phyloP scores from a whole-genome alignment of 2,888 invertebrate genomes.

The Drosophila atroscutellata region DNA sequence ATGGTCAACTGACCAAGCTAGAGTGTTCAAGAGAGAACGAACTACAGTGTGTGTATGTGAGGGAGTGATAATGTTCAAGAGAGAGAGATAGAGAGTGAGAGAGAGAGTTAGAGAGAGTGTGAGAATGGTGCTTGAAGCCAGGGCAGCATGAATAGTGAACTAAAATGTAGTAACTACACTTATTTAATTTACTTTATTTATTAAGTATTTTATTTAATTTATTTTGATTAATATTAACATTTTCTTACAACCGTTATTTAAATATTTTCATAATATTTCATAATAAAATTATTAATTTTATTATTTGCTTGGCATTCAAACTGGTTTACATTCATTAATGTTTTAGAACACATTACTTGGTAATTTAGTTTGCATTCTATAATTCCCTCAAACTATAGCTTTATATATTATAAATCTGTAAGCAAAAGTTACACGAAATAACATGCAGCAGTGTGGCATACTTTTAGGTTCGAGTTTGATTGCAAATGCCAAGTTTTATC shows the following conservation, averaged over 20 bases:
- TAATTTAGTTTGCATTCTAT: neutral
- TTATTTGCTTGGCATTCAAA: neutral
- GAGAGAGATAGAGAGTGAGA: neutral
- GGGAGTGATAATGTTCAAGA: neutral
- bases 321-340: neutral
- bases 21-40: slow-evolving; percentile 1
- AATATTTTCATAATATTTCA: neutral
- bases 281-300: too few species aligned
- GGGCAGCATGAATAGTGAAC: slow-evolving; percentile 24
- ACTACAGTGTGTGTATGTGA: neutral
- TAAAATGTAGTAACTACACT: neutral
- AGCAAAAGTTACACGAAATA: too few species aligned
- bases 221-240: neutral
- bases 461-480: slow-evolving; percentile 10
- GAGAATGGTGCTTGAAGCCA: slow-evolving; percentile 19
- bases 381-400: neutral
- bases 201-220: neutral
- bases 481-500: neutral
- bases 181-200: neutral
- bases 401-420: too few species aligned
- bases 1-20: slow-evolving; percentile 29
- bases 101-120: neutral
- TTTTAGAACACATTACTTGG: neutral
- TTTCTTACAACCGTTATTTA: neutral
- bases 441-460: neutral